Evolutionary conservation across 2,113 vertebrate species (phyloP).

Genomic region (Raja brachyura): DNA sequence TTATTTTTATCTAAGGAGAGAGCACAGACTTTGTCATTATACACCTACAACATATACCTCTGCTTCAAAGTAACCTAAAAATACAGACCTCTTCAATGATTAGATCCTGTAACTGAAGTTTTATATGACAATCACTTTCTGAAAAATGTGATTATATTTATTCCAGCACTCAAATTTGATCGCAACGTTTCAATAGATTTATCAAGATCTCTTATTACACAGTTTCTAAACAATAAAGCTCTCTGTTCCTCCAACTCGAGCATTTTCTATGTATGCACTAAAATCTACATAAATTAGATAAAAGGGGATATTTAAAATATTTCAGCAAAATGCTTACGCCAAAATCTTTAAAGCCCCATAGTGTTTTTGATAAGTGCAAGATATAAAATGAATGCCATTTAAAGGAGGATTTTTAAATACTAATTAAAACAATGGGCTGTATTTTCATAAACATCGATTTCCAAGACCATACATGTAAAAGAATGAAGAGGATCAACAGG

Average conservation of each 20-base stretch:
- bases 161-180: not conserved
- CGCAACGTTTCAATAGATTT: not conserved
- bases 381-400: not conserved
- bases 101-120: not conserved
- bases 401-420: not conserved
- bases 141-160: not conserved
- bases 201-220: not conserved
- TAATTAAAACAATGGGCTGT: not conserved
- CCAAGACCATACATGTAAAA: not conserved
- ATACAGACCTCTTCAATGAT: not conserved
- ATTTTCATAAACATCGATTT: not conserved
- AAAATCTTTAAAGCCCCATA: not conserved
- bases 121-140: not conserved
- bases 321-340: not conserved
- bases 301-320: not conserved
- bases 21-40: not conserved
- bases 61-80: not conserved
- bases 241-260: not conserved
- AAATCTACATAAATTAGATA: not conserved
- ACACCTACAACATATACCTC: not conserved
- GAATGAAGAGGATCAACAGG: not conserved
- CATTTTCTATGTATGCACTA: not conserved
- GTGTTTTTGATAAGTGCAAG: not conserved
- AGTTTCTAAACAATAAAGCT: not conserved
- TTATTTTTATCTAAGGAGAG: constrained; percentile 56